A percentile compares a stretch with the other conserved stretches of the same genome.
Conservation (phyloP, 2,797 vertebrate genomes). For the Myotis planiceps region DNA sequence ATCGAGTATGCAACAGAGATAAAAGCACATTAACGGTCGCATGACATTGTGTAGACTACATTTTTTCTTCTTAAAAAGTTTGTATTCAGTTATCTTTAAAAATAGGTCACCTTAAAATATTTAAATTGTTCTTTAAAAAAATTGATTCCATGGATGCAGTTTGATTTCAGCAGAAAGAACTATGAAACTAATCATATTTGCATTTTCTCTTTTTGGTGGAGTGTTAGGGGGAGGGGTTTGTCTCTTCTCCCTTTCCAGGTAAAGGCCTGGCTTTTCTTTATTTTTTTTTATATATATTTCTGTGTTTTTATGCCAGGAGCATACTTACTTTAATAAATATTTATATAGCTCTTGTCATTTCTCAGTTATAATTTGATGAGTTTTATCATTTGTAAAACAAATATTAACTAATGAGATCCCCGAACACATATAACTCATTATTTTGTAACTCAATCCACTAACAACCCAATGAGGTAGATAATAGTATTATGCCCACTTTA, state of each 20-base stretch:
- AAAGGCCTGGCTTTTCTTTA: background rate
- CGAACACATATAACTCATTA: background rate
- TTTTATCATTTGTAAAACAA: background rate
- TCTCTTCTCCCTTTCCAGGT: background rate
- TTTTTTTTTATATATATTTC: background rate
- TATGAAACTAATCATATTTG: background rate
- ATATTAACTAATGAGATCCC: background rate
- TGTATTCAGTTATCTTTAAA: background rate
- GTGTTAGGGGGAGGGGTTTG: fast-evolving
- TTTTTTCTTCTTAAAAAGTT: background rate
- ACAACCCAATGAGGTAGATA: background rate
- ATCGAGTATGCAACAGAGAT: background rate
- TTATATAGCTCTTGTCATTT: background rate
- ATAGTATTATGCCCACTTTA: background rate
- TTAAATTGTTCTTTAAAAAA: background rate
- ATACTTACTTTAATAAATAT: background rate
- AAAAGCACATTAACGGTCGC: background rate
- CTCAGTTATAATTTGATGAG: background rate
- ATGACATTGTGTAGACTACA: background rate
- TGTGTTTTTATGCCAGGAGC: background rate
- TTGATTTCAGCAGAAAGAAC: conserved; percentile 16
- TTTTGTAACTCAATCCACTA: background rate
- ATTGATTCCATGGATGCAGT: background rate
- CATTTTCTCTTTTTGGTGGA: background rate
- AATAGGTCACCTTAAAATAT: background rate